Base-by-base conservation (phyloP, 2,113 vertebrate species). In the Ailurus styani region DNA sequence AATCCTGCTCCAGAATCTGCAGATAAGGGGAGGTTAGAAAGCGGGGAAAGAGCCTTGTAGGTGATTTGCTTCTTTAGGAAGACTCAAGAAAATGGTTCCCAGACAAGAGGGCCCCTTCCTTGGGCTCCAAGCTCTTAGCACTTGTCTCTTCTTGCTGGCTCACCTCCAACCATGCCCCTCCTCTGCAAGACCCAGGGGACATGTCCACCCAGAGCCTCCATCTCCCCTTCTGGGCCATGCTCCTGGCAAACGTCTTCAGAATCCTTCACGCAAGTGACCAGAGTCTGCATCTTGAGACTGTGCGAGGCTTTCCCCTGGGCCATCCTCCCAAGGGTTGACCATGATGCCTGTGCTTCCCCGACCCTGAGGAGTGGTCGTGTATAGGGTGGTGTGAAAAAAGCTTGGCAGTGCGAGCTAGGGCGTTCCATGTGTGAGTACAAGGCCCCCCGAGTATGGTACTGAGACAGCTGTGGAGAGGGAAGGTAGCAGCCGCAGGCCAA, bases 111-210 rank as follows among this genome's bases (percentile, higher is more conserved):
- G 13, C 7, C 9, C 7, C 21, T 93, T 90, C 29, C 11, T 50
- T 89, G n/a, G 37, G 20, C 9, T 79, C 27, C 15, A 13, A 40
- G 50, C 47, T 73, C 40, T 21, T n/a, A 52, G 45, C 20, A 5
- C 29, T 9, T 62, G n/a, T 18, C 21, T 17, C 18, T 21, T 12
- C 23, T 42, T 27, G 23, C 21, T 31, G 10, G 37, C n/a, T 55
- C 3, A 54, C 17, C 21, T 73, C 2, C 21, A 87, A 13, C 47
- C 37, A 13, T 0, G 37, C 1, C 4, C 4, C 0, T 21, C 1
- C 27, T 82, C 64, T 86, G 42, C 27, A 25, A 45, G 73, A 29
- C 20, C 52, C 12, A n/a, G 73, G 57, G 27, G 6, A n/a, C 4
- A 8, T 1, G 31, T 40, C 54, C 6, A 23, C 6, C 4, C 21